Percentiles rank a stretch among this genome's conserved stretches.
Evolutionary conservation across 2,888 invertebrate genomes (phyloP).

Genomic region (Nezara viridula): DNA sequence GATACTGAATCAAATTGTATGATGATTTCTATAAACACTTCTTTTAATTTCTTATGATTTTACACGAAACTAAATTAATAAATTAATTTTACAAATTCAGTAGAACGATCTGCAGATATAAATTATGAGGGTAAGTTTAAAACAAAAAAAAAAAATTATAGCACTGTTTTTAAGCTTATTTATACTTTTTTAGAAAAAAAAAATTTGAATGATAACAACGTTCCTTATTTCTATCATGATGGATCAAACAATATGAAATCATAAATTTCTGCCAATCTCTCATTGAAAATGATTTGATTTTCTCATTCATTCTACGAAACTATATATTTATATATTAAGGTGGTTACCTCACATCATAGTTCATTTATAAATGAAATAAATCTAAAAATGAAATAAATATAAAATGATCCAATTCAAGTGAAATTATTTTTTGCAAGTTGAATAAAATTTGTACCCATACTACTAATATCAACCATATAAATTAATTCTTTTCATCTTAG

Average conservation of each 20-base stretch:
- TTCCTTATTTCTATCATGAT: background rate
- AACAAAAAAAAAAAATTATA: background rate
- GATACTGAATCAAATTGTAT: background rate
- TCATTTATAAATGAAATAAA: background rate
- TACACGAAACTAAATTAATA: too few relatives aligned
- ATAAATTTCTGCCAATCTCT: background rate
- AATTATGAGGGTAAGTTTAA: background rate
- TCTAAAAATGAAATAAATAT: background rate
- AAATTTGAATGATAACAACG: background rate
- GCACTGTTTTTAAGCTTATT: background rate
- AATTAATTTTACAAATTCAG: background rate
- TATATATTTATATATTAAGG: background rate
- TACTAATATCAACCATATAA: background rate
- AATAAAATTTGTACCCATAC: background rate
- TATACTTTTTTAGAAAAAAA: too few relatives aligned
- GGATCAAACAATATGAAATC: background rate
- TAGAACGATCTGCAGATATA: background rate
- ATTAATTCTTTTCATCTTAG: background rate
- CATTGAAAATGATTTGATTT: background rate
- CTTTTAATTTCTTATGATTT: too few relatives aligned
- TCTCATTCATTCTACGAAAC: background rate
- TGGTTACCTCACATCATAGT: background rate
- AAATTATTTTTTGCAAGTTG: background rate
- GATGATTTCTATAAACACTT: too few relatives aligned
- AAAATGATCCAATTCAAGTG: background rate